Evolutionary conservation across 1,140 invertebrate species (phyloP).

Genomic region (Macrosteles quadrilineatus): DNA sequence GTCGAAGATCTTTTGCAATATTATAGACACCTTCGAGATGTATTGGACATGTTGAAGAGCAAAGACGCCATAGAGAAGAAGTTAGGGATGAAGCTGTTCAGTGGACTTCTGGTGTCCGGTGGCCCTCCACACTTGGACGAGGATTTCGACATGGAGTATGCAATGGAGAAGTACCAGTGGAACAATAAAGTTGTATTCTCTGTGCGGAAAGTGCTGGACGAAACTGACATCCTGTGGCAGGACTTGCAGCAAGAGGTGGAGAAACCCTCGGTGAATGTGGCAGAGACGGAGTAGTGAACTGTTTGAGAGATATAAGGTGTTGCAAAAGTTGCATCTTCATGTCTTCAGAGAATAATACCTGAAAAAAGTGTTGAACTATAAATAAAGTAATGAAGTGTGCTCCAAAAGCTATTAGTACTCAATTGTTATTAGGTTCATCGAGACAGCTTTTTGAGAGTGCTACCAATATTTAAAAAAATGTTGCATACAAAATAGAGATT

Average conservation of each 20-base stretch:
- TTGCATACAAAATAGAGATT: too few relatives aligned
- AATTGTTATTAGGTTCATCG: too few relatives aligned
- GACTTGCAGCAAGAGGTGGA: background rate
- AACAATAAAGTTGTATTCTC: background rate
- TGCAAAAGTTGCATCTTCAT: too few relatives aligned
- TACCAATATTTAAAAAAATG: too few relatives aligned
- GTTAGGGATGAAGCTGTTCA: slow-evolving; percentile 8
- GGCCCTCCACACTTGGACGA: background rate
- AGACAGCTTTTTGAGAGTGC: too few relatives aligned
- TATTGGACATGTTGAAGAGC: background rate
- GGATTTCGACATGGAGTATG: background rate
- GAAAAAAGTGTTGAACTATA: too few relatives aligned
- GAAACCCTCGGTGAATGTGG: too few relatives aligned
- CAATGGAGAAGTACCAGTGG: background rate
- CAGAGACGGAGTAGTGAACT: too few relatives aligned
- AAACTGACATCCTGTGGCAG: background rate
- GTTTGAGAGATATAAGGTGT: too few relatives aligned
- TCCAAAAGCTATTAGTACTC: too few relatives aligned
- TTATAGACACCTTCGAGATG: background rate
- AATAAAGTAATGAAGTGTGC: too few relatives aligned
- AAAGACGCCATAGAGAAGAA: background rate
- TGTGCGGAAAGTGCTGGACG: background rate
- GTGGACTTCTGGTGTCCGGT: background rate
- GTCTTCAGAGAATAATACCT: too few relatives aligned
- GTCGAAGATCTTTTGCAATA: background rate